Evolutionary conservation across 2,797 vertebrate species (phyloP).

Genomic region (Leptodactylus fallax): DNA sequence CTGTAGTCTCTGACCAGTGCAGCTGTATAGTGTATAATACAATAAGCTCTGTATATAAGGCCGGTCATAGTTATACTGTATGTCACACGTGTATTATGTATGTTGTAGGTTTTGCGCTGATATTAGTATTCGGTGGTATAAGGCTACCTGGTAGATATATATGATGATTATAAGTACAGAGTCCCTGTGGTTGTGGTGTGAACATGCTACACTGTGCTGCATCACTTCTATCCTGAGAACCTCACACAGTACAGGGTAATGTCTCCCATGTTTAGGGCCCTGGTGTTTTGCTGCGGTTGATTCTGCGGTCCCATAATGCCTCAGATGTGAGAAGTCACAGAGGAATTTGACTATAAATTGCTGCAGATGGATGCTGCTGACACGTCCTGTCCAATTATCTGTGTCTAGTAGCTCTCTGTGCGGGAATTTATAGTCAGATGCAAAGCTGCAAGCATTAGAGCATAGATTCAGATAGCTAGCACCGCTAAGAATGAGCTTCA

Average conservation of each 20-base stretch:
- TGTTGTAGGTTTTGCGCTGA: too few species aligned
- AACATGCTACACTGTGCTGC: neutral
- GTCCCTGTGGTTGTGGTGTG: neutral
- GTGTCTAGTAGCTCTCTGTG: neutral
- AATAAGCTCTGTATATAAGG: too few species aligned
- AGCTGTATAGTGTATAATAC: too few species aligned
- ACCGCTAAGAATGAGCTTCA: neutral
- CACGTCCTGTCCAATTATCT: conserved; percentile 18
- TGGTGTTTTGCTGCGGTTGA: neutral
- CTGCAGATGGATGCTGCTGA: neutral
- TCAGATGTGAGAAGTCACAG: neutral
- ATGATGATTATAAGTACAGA: too few species aligned
- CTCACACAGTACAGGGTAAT: neutral
- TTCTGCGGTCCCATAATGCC: neutral
- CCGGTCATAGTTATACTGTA: too few species aligned
- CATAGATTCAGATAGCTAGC: neutral
- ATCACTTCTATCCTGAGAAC: neutral
- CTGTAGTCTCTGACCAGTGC: too few species aligned
- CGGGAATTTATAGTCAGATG: conserved; percentile 8
- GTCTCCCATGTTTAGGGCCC: neutral
- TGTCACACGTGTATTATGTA: too few species aligned
- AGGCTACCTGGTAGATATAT: too few species aligned
- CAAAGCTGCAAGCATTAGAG: neutral
- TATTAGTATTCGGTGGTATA: too few species aligned
- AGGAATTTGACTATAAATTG: conserved; percentile 11